Base-by-base conservation (phyloP, 1,140 invertebrate genomes). In the Cotesia glomerata region DNA sequence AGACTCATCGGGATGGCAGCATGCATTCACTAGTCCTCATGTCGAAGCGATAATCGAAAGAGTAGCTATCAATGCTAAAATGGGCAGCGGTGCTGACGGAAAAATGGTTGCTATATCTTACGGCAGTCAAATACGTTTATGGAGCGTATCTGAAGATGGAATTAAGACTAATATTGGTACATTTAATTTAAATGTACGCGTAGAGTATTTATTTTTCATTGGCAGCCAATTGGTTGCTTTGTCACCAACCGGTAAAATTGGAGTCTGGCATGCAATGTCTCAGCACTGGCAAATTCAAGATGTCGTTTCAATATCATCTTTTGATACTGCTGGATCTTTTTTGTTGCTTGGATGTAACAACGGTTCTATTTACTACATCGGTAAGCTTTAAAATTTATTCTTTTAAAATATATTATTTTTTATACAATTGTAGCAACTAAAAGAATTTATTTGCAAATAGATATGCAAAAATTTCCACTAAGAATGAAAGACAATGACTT, bases 401-500 rank as follows among this genome's bases (percentile, higher is more conserved):
- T n/a, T n/a, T n/a, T n/a, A n/a, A n/a, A n/a, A n/a, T n/a, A n/a
- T n/a, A n/a, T n/a, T n/a, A 18, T 74, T 69, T 5, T 3, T 66
- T 65, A 68, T 73, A 71, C 18, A 45, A 69, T 75, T 67, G 26
- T 9, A 14, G 39, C 66, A 69, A 67, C 72, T 66, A 75, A 68
- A 75, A 35, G 69, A 72, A 71, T 69, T 73, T 54, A 66, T 67
- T 74, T 45, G 13, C 45, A 69, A 32, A 26, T 85, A 95, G 97
- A 99, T 87, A 99, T 99, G 98, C 97, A 99, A 85, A 99, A 99
- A 84, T 99, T 99, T 88, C 98, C 98, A 59, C 85, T 99, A 7
- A 89, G 97, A 69, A 99, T 99, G 97, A 99, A 99, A 85, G 98
- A 99, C 82, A 99, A 99, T 86, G 98, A 99, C 90, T 88, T 99